Percentiles rank a stretch among this genome's conserved stretches.
phyloP scores from a whole-genome alignment of 2,888 invertebrate species.

The Synergus japonicus region DNA sequence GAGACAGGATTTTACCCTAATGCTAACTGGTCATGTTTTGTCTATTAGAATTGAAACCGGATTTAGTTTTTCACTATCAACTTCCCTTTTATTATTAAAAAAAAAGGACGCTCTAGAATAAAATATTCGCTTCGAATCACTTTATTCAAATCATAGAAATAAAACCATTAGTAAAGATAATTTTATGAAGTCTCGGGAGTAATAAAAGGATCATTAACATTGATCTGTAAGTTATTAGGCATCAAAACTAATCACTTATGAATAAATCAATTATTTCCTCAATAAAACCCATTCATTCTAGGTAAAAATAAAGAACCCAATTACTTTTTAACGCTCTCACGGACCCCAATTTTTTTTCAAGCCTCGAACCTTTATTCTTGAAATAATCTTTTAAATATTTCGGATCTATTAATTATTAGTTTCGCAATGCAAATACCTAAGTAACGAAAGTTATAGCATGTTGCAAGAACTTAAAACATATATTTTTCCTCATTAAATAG shows the following conservation, averaged over 20 bases:
- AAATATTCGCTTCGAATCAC: background rate
- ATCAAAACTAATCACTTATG: background rate
- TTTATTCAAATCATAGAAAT: background rate
- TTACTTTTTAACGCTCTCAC: background rate
- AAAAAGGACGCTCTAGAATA: background rate
- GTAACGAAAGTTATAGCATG: background rate
- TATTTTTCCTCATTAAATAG: background rate
- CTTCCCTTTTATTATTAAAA: constrained; percentile 1
- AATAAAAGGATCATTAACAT: background rate
- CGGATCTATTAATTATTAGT: no score
- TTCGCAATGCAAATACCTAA: background rate
- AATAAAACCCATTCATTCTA: background rate
- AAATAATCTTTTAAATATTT: no score
- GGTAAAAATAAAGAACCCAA: background rate
- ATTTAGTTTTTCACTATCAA: background rate
- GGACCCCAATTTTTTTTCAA: no score
- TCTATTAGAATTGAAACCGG: constrained; percentile 11
- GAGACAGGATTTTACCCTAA: constrained; percentile 12
- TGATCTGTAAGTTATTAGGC: background rate
- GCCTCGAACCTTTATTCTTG: no score
- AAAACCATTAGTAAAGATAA: background rate
- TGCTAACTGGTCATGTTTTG: constrained; percentile 8
- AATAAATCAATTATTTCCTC: background rate
- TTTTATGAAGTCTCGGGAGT: background rate
- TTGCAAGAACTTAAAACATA: background rate